Percentiles rank a stretch among this genome's conserved stretches.
Evolutionary conservation across 1,140 invertebrate genomes (phyloP).

Genomic region (Globodera ellingtonae): DNA sequence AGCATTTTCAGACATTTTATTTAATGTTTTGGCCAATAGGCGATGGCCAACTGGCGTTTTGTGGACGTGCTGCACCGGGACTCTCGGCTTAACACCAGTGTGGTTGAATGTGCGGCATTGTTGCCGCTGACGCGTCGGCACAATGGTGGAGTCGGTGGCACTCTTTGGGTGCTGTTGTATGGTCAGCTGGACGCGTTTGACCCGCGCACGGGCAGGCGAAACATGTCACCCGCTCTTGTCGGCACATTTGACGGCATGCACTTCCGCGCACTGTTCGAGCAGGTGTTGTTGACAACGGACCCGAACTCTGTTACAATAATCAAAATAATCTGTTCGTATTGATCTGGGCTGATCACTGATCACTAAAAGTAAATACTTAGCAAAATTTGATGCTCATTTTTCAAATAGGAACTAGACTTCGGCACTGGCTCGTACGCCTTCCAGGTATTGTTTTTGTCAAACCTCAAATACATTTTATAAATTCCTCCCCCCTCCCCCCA

Average conservation of each 20-base stretch:
- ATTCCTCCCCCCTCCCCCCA: not conserved
- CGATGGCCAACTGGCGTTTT: slow-evolving; percentile 22
- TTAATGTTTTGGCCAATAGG: not conserved
- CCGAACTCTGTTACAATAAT: too few relatives aligned
- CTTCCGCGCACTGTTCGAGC: not conserved
- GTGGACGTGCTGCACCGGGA: slow-evolving; percentile 20
- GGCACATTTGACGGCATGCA: slow-evolving; percentile 18
- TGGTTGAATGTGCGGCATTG: slow-evolving; percentile 26
- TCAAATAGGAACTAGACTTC: slow-evolving; percentile 30
- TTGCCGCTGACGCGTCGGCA: not conserved
- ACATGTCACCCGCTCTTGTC: slow-evolving; percentile 22
- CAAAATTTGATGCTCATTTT: not conserved
- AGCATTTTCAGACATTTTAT: too few relatives aligned
- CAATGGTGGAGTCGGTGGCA: slow-evolving; percentile 7
- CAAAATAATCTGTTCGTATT: too few relatives aligned
- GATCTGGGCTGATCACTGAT: too few relatives aligned
- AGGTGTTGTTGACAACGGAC: not conserved
- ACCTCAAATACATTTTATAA: too few relatives aligned
- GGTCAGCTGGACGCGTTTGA: slow-evolving; percentile 14
- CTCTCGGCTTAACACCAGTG: slow-evolving; percentile 24
- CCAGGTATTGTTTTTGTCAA: slow-evolving; percentile 5
- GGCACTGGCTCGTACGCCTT: slow-evolving; percentile 32
- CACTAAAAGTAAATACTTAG: not conserved
- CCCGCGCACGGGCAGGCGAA: slow-evolving; percentile 21
- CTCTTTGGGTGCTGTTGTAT: slow-evolving; percentile 33